Evolutionary conservation across 2,888 invertebrate genomes (phyloP).

Genomic region (Acanthosepion esculentum): DNA sequence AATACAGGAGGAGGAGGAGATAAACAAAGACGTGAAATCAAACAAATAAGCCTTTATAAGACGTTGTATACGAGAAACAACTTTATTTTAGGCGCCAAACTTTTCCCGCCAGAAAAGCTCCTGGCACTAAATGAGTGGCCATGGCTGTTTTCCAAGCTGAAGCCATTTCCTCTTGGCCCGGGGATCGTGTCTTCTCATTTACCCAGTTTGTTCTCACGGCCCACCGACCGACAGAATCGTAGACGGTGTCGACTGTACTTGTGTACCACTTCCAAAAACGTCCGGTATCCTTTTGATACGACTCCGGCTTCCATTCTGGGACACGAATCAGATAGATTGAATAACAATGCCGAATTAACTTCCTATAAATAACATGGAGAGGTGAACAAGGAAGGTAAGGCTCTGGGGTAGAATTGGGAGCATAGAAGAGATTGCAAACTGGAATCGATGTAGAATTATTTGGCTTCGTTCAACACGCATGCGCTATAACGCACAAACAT

Average conservation of each 20-base stretch:
- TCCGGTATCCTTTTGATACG: neutral
- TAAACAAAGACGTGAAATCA: neutral
- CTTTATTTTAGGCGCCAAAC: constrained; percentile 18
- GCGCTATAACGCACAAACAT: too few relatives aligned
- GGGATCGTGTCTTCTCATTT: neutral
- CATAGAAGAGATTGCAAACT: neutral
- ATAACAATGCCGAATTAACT: neutral
- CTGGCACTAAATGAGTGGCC: neutral
- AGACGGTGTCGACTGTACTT: neutral
- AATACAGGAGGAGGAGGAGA: too few relatives aligned
- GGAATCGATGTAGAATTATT: neutral
- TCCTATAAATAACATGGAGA: neutral
- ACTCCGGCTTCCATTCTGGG: neutral
- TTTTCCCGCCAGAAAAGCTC: neutral
- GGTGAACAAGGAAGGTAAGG: neutral
- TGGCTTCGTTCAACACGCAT: neutral
- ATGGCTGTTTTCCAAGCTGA: neutral
- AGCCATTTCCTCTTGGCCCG: constrained; percentile 33
- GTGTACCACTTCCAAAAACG: neutral
- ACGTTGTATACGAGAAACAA: neutral
- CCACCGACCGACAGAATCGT: neutral
- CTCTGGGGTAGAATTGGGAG: neutral
- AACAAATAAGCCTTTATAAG: neutral
- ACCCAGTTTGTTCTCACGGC: neutral
- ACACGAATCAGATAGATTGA: neutral